Evolutionary conservation across 2,888 invertebrate species (phyloP).

Genomic region (Oscheius myriophilus): DNA sequence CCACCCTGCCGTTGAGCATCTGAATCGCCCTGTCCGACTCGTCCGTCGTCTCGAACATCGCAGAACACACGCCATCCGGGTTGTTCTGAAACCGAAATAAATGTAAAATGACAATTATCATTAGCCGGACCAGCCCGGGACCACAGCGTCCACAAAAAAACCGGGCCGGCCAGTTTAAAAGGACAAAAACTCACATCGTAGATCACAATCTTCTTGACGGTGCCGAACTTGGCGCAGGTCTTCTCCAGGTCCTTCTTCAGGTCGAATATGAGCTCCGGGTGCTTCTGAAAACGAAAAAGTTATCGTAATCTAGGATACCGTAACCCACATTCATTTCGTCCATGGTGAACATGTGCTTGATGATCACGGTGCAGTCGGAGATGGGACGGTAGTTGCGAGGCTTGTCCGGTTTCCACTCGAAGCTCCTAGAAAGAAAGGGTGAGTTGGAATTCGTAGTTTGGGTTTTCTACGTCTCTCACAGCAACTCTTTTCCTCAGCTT

Average conservation of each 20-base stretch:
- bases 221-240: conserved; percentile 89
- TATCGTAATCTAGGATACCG: not conserved
- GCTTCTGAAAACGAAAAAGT: conserved; percentile 74
- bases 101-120: not conserved
- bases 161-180: not conserved
- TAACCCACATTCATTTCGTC: conserved; percentile 81
- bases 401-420: conserved; percentile 96
- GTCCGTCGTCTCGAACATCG: conserved; percentile 88
- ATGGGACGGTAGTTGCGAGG: conserved; percentile 85
- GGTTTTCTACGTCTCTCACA: no score
- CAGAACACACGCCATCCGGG: conserved; percentile 92
- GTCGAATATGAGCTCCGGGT: conserved; percentile 87
- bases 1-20: conserved; percentile 88
- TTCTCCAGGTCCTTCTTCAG: conserved; percentile 89
- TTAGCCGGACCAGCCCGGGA: not conserved
- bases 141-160: not conserved
- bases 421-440: conserved; percentile 77
- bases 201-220: conserved; percentile 87
- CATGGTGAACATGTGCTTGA: conserved; percentile 91
- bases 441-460: no score
- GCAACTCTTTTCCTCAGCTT: no score
- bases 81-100: conserved; percentile 75
- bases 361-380: conserved; percentile 88
- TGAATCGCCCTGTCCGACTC: conserved; percentile 89
- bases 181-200: conserved; percentile 83